Conservation (phyloP, 2,113 vertebrate species). For the Myrmophylax atrothorax region DNA sequence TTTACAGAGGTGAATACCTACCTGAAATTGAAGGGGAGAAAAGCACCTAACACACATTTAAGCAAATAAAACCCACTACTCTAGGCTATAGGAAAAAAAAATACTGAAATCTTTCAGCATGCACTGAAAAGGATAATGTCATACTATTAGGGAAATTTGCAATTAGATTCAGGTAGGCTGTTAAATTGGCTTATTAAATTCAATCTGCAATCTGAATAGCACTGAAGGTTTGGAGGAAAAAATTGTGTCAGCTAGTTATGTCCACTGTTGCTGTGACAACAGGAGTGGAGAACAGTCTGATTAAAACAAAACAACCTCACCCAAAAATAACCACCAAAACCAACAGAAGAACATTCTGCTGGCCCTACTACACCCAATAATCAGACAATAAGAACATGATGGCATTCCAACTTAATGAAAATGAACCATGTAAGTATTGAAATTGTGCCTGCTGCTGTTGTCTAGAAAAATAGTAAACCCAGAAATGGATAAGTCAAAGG, state of each 20-base stretch:
- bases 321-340: not conserved
- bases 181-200: slow-evolving; percentile 59
- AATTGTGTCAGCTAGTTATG: slow-evolving; percentile 23
- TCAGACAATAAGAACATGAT: not conserved
- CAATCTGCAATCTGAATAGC: slow-evolving; percentile 16
- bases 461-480: not conserved
- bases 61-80: not conserved
- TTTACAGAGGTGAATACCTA: not conserved
- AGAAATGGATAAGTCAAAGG: not conserved
- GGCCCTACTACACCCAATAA: not conserved
- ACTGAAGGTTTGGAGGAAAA: slow-evolving; percentile 11
- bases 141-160: slow-evolving; percentile 1
- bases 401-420: not conserved
- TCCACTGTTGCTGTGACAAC: slow-evolving; percentile 72
- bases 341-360: not conserved
- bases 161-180: slow-evolving; percentile 18
- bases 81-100: not conserved
- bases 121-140: not conserved
- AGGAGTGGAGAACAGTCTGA: slow-evolving; percentile 33
- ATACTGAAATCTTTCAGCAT: slow-evolving; percentile 2
- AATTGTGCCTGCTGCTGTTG: not conserved
- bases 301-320: slow-evolving; percentile 18
- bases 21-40: not conserved
- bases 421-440: not conserved
- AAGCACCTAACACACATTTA: not conserved